Evolutionary conservation across 2,888 invertebrate species (phyloP).

Genomic region (Saturnia japonica): DNA sequence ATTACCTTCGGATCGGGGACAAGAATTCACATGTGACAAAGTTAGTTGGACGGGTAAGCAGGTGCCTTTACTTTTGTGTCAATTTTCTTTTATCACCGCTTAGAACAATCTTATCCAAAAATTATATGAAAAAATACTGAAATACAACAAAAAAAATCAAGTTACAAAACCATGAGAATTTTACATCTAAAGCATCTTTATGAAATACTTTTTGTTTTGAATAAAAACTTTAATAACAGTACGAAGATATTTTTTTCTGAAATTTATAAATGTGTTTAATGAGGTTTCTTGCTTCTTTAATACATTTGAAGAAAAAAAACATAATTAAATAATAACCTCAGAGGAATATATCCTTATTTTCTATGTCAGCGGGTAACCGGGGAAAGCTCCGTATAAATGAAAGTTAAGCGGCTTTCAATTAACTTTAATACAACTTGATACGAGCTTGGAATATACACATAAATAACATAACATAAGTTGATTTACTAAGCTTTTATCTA

Average conservation of each 20-base stretch:
- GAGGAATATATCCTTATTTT: neutral
- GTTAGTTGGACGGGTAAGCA: no score
- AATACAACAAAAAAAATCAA: neutral
- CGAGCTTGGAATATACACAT: neutral
- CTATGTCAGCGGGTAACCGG: neutral
- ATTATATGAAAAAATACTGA: no score
- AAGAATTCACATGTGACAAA: no score
- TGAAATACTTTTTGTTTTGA: no score
- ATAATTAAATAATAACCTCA: neutral
- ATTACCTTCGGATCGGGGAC: no score
- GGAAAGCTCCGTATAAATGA: neutral
- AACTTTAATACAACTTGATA: neutral
- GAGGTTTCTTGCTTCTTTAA: neutral
- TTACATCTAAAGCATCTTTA: neutral
- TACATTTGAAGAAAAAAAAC: neutral
- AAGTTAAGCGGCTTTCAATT: slow-evolving; percentile 1
- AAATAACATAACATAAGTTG: neutral
- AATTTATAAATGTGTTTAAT: no score
- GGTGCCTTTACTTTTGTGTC: no score
- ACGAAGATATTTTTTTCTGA: no score
- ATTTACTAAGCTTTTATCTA: neutral
- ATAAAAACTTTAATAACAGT: no score
- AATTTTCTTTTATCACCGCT: no score
- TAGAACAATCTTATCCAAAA: no score
- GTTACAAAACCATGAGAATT: neutral